phyloP scores from a whole-genome alignment of 2,113 vertebrate genomes.

The Melanostigma gelatinosum region DNA sequence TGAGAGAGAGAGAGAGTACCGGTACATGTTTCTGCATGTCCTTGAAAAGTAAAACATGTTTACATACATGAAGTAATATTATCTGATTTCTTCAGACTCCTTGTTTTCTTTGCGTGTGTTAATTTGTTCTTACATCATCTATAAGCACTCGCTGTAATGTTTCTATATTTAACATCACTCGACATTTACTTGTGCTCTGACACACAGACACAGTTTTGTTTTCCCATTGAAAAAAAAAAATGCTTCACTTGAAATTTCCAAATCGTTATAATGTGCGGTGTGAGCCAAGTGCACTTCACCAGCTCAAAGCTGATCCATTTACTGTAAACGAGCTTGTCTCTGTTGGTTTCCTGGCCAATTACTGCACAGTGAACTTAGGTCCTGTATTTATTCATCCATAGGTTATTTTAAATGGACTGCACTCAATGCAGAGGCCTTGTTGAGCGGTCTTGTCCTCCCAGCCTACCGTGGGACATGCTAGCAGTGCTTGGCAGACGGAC shows the following conservation, averaged over 20 bases:
- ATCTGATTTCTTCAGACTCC: constrained; percentile 21
- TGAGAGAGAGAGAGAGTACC: constrained; percentile 40
- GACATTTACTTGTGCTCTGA: constrained; percentile 53
- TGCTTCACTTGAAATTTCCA: constrained; percentile 76
- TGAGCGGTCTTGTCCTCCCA: constrained; percentile 69
- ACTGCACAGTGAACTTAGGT: constrained; percentile 80
- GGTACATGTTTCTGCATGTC: constrained; percentile 40
- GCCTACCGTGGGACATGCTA: constrained; percentile 70
- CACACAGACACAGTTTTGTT: constrained; percentile 55
- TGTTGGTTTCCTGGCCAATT: constrained; percentile 83
- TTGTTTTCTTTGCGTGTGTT: constrained; percentile 16
- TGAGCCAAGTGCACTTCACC: constrained; percentile 79
- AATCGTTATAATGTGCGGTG: constrained; percentile 69
- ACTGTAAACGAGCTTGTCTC: constrained; percentile 83
- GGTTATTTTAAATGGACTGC: constrained; percentile 80
- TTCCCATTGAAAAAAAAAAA: constrained; percentile 40
- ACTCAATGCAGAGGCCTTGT: constrained; percentile 78
- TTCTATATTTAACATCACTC: constrained; percentile 64
- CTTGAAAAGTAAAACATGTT: constrained; percentile 31
- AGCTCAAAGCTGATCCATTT: constrained; percentile 80
- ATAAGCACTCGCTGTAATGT: constrained; percentile 33
- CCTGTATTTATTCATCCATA: constrained; percentile 81
- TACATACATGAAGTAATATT: constrained; percentile 15
- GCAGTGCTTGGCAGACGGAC: constrained; percentile 73
- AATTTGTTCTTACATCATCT: constrained; percentile 49